These are phyloP conservation scores for Falco rusticolus DNA, from an alignment of 2,797 vertebrate genomes.

Conservation along the genomic window DNA sequence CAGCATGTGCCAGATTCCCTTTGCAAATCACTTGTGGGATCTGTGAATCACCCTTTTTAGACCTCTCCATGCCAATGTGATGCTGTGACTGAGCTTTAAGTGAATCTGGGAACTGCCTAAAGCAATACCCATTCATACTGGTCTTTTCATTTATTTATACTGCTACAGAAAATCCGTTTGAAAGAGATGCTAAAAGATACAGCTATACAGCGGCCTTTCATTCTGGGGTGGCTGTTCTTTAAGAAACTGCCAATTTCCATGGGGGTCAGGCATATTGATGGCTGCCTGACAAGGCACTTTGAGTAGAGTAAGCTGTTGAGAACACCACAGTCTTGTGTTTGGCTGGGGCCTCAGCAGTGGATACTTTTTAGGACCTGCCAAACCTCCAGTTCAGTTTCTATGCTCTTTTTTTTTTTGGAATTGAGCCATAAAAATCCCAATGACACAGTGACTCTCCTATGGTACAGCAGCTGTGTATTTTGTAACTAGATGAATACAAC, in stretches of 20 bases:
- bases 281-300: slow-evolving; percentile 41
- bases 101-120: slow-evolving; percentile 57
- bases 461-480: slow-evolving; percentile 42
- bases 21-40: slow-evolving; percentile 26
- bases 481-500: slow-evolving; percentile 46
- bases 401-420: slow-evolving; percentile 23
- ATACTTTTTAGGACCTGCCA: slow-evolving; percentile 50
- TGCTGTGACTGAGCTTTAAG: slow-evolving; percentile 34
- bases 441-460: slow-evolving; percentile 47
- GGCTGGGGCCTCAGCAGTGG: slow-evolving; percentile 13
- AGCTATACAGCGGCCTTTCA: slow-evolving; percentile 5
- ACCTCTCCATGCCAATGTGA: neutral
- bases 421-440: slow-evolving; percentile 38
- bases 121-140: slow-evolving; percentile 39
- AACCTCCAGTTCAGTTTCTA: slow-evolving; percentile 17
- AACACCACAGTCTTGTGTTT: slow-evolving; percentile 32
- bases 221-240: slow-evolving; percentile 38
- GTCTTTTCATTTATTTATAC: slow-evolving; percentile 55
- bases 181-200: slow-evolving; percentile 53
- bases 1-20: slow-evolving; percentile 16
- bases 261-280: slow-evolving; percentile 44
- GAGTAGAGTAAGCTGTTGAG: slow-evolving; percentile 33
- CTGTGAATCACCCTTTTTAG: slow-evolving; percentile 44
- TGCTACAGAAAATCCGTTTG: slow-evolving; percentile 22
- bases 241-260: slow-evolving; percentile 29